phyloP scores from a whole-genome alignment of 1,140 invertebrate genomes.

The Scaptomyza graminum region DNA sequence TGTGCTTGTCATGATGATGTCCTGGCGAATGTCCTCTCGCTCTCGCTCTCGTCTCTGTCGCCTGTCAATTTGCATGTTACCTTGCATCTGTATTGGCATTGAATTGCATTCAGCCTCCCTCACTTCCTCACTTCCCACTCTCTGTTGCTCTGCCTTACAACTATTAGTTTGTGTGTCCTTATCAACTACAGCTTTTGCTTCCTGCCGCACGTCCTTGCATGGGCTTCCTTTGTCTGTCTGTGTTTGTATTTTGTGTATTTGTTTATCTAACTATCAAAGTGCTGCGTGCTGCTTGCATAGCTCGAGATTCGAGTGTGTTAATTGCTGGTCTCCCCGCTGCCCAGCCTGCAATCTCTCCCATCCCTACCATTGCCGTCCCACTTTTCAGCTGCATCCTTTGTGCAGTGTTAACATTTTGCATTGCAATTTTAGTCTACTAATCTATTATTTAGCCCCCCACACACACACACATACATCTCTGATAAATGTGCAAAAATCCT shows the following conservation, averaged over 20 bases:
- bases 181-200: constrained; percentile 45
- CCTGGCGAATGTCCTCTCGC: constrained; percentile 18
- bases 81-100: constrained; percentile 54
- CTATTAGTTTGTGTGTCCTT: constrained; percentile 42
- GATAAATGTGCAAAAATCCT: constrained; percentile 41
- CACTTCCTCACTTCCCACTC: background rate
- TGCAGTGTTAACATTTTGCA: background rate
- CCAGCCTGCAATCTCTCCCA: background rate
- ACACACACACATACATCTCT: constrained; percentile 2
- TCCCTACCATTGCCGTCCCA: background rate
- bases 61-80: constrained; percentile 57
- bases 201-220: constrained; percentile 39
- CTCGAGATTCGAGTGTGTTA: constrained; percentile 49
- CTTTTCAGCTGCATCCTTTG: constrained; percentile 1
- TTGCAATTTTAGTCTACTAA: constrained; percentile 35
- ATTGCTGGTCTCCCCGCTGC: constrained; percentile 35
- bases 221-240: constrained; percentile 46
- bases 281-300: constrained; percentile 44
- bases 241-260: constrained; percentile 44
- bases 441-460: constrained; percentile 37
- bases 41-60: too few relatives aligned
- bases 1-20: constrained; percentile 40
- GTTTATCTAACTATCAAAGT: constrained; percentile 60
- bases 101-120: constrained; percentile 32
- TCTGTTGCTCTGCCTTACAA: background rate